These are phyloP conservation scores for Amiota communis DNA, from an alignment of 2,888 invertebrate species.

Conservation along the genomic window DNA sequence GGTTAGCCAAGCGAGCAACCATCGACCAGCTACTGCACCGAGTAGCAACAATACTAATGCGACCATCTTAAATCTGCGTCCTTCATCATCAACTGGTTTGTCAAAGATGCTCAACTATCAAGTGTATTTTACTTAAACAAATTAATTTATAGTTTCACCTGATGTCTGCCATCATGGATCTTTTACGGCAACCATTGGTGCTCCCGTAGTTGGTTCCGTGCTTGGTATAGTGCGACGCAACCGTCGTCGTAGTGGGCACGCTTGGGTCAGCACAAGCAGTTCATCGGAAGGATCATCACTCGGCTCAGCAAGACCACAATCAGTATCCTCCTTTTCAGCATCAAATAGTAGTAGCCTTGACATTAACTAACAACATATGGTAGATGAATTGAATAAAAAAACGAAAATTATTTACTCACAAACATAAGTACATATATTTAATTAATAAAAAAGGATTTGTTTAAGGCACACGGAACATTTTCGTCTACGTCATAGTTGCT, in stretches of 20 bases:
- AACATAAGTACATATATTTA: too few species aligned
- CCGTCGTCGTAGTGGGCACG: conserved; percentile 52
- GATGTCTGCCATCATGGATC: conserved; percentile 5
- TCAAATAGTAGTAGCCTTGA: conserved; percentile 55
- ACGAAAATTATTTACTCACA: too few species aligned
- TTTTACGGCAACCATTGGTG: conserved; percentile 39
- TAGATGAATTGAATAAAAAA: too few species aligned
- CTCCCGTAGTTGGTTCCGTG: conserved; percentile 64
- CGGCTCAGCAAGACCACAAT: conserved; percentile 56
- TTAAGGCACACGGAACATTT: background rate
- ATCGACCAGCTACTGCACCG: conserved; percentile 52
- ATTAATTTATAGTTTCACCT: conserved; percentile 26
- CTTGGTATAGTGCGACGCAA: conserved; percentile 60
- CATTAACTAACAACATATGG: background rate
- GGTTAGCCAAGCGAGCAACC: conserved; percentile 10
- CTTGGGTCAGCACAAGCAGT: conserved; percentile 60
- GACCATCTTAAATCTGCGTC: conserved; percentile 24
- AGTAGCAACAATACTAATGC: conserved; percentile 23
- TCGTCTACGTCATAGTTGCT: conserved; percentile 47
- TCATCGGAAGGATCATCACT: conserved; percentile 55
- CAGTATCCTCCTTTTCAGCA: conserved; percentile 51
- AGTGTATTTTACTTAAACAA: background rate
- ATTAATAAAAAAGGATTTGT: too few species aligned
- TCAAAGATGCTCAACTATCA: too few species aligned
- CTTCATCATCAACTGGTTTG: conserved; percentile 36